Base-by-base conservation (phyloP, 2,797 vertebrate genomes). In the Pempheris klunzingeri region DNA sequence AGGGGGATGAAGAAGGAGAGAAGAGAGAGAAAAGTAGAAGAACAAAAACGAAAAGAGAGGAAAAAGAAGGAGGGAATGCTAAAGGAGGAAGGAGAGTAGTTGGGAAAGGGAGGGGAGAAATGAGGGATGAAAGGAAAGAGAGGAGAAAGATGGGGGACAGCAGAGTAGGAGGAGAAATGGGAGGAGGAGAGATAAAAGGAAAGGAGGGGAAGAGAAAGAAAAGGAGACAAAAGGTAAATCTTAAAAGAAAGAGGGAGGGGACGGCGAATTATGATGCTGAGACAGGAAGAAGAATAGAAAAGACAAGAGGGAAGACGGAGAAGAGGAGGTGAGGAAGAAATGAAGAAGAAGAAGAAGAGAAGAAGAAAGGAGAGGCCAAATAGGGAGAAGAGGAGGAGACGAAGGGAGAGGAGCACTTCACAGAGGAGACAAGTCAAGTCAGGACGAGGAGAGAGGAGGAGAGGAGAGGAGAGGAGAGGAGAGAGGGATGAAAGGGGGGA, bases 401-500 rank as follows among this genome's bases (percentile, higher is more conserved):
- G 12, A 49, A 38, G n/a, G 70, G 26, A 44, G 64, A 43, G 30
- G 6, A 32, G 30, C n/a, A n/a, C n/a, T n/a, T n/a, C n/a, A n/a
- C 14, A 57, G 28, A 68, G 39, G 28, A n/a, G n/a, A 36, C 2
- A 18, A 43, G n/a, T n/a, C n/a, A n/a, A n/a, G n/a, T n/a, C n/a
- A n/a, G n/a, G 52, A 34, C 4, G 57, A 22, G 43, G 17, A 15
- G 30, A 52, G 44, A 12, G 17, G 4, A 24, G n/a, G 7, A n/a
- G 36, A 36, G 67, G 50, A 50, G 28, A 39, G 2, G 30, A 6
- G 15, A 47, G 17, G 18, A 44, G 34, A 47, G 62, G 57, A 66
- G 74, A 76, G 59, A 67, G n/a, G 72, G 71, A 75, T 82, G 80
- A 84, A 74, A 75, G 71, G 38, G 39, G 67, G 28, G 54, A n/a